A percentile compares a stretch with the other conserved stretches of the same genome.
Conservation (phyloP, 1,140 invertebrate genomes). For the Phthorimaea operculella region DNA sequence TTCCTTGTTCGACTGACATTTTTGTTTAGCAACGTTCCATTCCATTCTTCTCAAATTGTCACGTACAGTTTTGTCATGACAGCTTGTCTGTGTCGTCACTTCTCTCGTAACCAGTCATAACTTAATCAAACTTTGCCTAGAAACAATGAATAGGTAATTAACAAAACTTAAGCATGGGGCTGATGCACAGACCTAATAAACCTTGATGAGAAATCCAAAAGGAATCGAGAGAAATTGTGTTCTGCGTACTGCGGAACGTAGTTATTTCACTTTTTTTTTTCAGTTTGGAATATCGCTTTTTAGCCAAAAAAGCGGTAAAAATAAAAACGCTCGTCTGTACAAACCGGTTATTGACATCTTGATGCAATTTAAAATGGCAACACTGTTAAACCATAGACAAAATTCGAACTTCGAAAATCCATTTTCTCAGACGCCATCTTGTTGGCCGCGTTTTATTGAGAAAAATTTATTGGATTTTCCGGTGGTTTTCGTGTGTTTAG, state of each 20-base stretch:
- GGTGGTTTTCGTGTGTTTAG: neutral
- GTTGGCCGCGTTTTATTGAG: slow-evolving; percentile 3
- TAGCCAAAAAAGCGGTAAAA: neutral
- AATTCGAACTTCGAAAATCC: neutral
- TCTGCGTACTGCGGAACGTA: too few relatives aligned
- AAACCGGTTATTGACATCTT: neutral
- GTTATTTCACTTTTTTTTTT: neutral
- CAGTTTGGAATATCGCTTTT: neutral
- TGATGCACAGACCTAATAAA: too few relatives aligned
- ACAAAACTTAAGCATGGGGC: too few relatives aligned
- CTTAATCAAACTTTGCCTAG: too few relatives aligned
- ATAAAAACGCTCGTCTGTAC: neutral
- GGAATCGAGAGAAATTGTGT: too few relatives aligned
- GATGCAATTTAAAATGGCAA: neutral
- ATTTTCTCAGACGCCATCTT: slow-evolving; percentile 1
- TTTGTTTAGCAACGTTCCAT: slow-evolving; percentile 28
- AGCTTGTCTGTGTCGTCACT: too few relatives aligned
- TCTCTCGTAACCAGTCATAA: too few relatives aligned
- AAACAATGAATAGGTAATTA: too few relatives aligned
- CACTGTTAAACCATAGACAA: neutral
- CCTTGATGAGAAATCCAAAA: too few relatives aligned
- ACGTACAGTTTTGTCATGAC: too few relatives aligned
- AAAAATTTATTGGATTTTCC: neutral
- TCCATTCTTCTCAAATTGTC: neutral
- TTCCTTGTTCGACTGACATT: slow-evolving; percentile 39